phyloP scores from a whole-genome alignment of 2,888 invertebrate genomes.

The Sinhomidia bicolor region DNA sequence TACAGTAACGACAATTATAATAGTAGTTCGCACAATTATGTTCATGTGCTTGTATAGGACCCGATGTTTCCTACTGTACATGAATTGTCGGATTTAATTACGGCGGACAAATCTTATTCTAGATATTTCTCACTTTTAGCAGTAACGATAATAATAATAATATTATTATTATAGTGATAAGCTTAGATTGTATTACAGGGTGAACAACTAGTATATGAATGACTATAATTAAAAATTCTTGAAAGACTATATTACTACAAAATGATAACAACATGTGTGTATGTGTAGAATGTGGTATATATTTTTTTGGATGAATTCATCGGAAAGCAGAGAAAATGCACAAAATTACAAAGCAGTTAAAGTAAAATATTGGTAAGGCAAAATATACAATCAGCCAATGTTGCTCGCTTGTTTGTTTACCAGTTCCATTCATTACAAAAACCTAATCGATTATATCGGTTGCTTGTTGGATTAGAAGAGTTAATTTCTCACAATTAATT shows the following conservation, averaged over 20 bases:
- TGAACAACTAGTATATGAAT: slow-evolving; percentile 71
- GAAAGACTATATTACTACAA: slow-evolving; percentile 72
- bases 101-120: neutral
- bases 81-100: neutral
- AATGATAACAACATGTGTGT: slow-evolving; percentile 43
- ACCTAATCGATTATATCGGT: neutral
- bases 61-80: neutral
- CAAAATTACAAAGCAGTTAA: slow-evolving; percentile 55
- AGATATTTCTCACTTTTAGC: slow-evolving; percentile 16
- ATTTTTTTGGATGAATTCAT: neutral
- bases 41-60: neutral
- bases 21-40: neutral
- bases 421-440: neutral
- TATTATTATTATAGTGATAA: slow-evolving; percentile 47
- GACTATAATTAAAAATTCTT: slow-evolving; percentile 72
- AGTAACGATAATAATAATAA: neutral
- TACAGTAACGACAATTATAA: slow-evolving; percentile 9
- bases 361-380: slow-evolving; percentile 10
- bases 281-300: slow-evolving; percentile 16
- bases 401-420: neutral
- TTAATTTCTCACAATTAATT: slow-evolving; percentile 15
- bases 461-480: neutral
- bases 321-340: slow-evolving; percentile 45
- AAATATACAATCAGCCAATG: slow-evolving; percentile 1
- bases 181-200: slow-evolving; percentile 66